Percentiles rank a stretch among this genome's conserved stretches.
phyloP scores from a whole-genome alignment of 2,888 invertebrate species.

The Cryptus viduatorius region DNA sequence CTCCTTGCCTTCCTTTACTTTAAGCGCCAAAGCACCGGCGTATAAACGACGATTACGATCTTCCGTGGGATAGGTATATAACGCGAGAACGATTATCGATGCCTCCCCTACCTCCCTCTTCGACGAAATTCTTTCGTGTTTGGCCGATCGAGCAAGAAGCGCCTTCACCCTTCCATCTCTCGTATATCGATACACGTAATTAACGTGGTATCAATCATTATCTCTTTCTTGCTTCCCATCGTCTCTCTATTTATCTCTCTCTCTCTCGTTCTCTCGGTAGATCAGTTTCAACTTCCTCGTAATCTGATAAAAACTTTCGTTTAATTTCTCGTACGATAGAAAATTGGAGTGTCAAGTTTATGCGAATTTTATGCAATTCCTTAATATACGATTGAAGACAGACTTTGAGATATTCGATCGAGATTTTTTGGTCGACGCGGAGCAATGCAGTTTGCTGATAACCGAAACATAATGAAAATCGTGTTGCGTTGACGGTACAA shows the following conservation, averaged over 20 bases:
- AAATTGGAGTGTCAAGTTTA: slow-evolving; percentile 44
- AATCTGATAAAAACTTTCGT: slow-evolving; percentile 50
- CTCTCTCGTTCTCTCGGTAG: background rate
- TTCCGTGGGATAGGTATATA: slow-evolving; percentile 63
- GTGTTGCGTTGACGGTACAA: no score
- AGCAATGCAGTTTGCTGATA: no score
- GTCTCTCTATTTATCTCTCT: background rate
- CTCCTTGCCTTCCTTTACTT: slow-evolving; percentile 17
- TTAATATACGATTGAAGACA: background rate
- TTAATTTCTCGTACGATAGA: slow-evolving; percentile 27
- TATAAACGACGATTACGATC: slow-evolving; percentile 66
- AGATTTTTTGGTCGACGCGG: background rate
- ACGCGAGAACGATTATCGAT: slow-evolving; percentile 68
- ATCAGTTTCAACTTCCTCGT: slow-evolving; percentile 49
- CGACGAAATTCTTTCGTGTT: slow-evolving; percentile 61
- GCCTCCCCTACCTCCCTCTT: slow-evolving; percentile 29
- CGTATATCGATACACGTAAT: slow-evolving; percentile 59
- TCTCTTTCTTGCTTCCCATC: background rate
- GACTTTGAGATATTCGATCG: background rate
- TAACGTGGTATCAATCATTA: slow-evolving; percentile 66
- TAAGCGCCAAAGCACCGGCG: slow-evolving; percentile 28
- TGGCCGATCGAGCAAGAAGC: background rate
- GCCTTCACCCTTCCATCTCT: slow-evolving; percentile 1
- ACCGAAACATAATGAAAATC: no score
- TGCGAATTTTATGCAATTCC: slow-evolving; percentile 22